Evolutionary conservation across 2,113 vertebrate genomes (phyloP).

Genomic region (Bolborhynchus lineola): DNA sequence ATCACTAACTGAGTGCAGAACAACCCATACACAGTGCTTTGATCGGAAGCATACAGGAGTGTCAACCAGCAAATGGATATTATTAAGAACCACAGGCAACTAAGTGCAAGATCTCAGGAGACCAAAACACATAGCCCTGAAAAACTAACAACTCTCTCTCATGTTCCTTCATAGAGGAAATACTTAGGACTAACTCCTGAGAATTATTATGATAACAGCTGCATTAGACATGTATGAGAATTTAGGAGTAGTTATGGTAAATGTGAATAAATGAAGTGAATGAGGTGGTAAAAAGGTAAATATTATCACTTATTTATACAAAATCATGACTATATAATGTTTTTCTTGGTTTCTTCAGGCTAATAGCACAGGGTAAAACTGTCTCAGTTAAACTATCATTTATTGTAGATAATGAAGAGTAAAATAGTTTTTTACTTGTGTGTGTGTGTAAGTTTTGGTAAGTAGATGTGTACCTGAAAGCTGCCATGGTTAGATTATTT

Average conservation of each 20-base stretch:
- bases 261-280: not conserved
- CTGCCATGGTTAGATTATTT: not conserved
- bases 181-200: not conserved
- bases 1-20: not conserved
- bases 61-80: not conserved
- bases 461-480: not conserved
- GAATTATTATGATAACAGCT: not conserved
- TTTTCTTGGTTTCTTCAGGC: not conserved
- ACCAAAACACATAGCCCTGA: not conserved
- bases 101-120: not conserved
- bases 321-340: not conserved
- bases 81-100: not conserved
- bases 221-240: not conserved
- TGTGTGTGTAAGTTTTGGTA: not conserved
- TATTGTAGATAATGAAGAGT: not conserved
- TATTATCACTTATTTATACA: slow-evolving; percentile 4
- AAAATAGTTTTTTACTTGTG: not conserved
- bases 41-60: not conserved
- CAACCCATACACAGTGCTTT: not conserved
- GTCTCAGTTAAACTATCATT: not conserved
- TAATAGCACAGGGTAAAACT: not conserved
- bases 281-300: not conserved
- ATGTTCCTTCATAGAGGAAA: not conserved
- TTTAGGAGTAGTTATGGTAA: not conserved
- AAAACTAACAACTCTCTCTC: slow-evolving; percentile 13